phyloP scores from a whole-genome alignment of 2,888 invertebrate genomes.

The Iphiclides podalirius region DNA sequence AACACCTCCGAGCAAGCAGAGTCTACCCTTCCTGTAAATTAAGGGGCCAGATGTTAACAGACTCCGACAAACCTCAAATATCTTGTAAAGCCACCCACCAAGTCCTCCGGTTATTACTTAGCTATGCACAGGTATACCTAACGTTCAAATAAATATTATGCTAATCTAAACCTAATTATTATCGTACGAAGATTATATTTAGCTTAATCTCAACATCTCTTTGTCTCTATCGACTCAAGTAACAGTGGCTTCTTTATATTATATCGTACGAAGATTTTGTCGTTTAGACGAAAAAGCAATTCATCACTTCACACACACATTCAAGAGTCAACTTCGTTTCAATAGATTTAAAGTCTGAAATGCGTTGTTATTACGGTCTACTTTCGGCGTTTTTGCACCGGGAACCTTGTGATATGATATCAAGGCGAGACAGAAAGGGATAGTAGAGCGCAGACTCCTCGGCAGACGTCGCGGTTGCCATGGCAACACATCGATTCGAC shows the following conservation, averaged over 20 bases:
- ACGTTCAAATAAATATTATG: slow-evolving; percentile 23
- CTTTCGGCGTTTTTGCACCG: slow-evolving; percentile 37
- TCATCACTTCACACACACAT: not conserved
- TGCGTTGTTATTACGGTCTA: slow-evolving; percentile 1
- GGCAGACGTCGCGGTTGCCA: slow-evolving; percentile 78
- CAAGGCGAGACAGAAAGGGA: slow-evolving; percentile 79
- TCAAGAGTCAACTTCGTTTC: slow-evolving; percentile 31
- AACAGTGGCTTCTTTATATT: slow-evolving; percentile 69
- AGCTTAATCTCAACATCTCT: slow-evolving; percentile 40
- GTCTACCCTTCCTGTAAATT: slow-evolving; percentile 74
- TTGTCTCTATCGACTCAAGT: slow-evolving; percentile 63
- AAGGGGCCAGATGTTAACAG: slow-evolving; percentile 74
- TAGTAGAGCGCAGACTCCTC: slow-evolving; percentile 78
- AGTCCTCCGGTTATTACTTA: slow-evolving; percentile 42
- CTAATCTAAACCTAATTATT: slow-evolving; percentile 34
- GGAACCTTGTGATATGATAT: slow-evolving; percentile 72
- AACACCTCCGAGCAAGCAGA: slow-evolving; percentile 61
- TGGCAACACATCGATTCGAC: slow-evolving; percentile 76
- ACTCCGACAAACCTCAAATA: slow-evolving; percentile 74
- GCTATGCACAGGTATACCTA: slow-evolving; percentile 41
- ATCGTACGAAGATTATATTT: slow-evolving; percentile 36
- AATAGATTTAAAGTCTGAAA: not conserved
- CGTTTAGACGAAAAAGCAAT: slow-evolving; percentile 34
- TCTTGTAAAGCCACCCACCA: slow-evolving; percentile 73
- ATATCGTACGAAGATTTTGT: slow-evolving; percentile 61